These are phyloP conservation scores for Coelogynopora nodosa DNA, from an alignment of 2,888 invertebrate species.

Conservation along the genomic window DNA sequence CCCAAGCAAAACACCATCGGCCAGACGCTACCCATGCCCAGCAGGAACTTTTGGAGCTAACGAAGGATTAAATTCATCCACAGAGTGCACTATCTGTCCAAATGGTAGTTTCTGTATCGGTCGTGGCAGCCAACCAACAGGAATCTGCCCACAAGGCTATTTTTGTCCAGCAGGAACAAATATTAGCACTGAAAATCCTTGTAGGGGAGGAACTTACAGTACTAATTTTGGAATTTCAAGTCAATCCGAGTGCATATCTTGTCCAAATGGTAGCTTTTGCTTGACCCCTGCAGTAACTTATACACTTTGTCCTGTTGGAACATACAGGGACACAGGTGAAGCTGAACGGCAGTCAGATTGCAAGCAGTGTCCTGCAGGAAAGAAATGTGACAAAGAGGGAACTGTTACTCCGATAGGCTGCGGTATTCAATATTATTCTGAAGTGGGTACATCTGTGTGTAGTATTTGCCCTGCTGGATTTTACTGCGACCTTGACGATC, in stretches of 20 bases:
- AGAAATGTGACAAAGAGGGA: conserved; percentile 47
- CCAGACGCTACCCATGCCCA: conserved; percentile 52
- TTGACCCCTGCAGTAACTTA: not conserved
- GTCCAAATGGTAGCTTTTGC: conserved; percentile 53
- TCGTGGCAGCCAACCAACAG: conserved; percentile 48
- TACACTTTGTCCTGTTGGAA: not conserved
- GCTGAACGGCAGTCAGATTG: not conserved
- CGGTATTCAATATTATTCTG: conserved; percentile 53
- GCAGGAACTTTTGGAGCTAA: conserved; percentile 53
- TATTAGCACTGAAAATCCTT: conserved; percentile 53
- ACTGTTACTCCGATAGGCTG: conserved; percentile 53
- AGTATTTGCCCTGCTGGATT: conserved; percentile 55
- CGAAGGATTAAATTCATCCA: conserved; percentile 35
- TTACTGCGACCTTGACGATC: conserved; percentile 53
- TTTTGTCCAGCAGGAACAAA: conserved; percentile 57
- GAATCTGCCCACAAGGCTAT: conserved; percentile 55
- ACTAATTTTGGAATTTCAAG: conserved; percentile 50
- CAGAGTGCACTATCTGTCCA: conserved; percentile 54
- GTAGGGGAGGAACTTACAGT: conserved; percentile 59
- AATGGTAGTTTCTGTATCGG: conserved; percentile 53
- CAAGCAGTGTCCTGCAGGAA: conserved; percentile 53
- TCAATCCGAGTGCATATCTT: conserved; percentile 54
- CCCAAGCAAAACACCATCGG: conserved; percentile 51
- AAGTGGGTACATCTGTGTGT: conserved; percentile 52
- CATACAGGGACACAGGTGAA: not conserved